A percentile compares a stretch with the other conserved stretches of the same genome.
These are phyloP conservation scores for Copidosoma aretas DNA, from an alignment of 2,888 invertebrate species.

Conservation along the genomic window DNA sequence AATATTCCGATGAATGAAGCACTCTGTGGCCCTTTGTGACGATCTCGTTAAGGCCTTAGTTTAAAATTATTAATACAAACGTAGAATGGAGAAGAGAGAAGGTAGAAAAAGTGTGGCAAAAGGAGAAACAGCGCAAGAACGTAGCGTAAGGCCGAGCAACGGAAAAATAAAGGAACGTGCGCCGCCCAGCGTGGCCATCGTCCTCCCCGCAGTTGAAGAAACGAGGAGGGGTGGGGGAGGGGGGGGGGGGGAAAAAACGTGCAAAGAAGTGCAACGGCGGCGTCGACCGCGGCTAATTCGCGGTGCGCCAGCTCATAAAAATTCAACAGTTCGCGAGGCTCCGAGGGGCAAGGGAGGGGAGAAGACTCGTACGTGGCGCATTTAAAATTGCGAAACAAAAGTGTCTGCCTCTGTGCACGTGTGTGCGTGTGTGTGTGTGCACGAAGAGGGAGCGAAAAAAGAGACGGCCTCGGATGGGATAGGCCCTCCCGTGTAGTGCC, in stretches of 20 bases:
- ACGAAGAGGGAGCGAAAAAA: too few species aligned
- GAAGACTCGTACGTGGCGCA: conserved; percentile 35
- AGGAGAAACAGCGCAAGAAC: not conserved
- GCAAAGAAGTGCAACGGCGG: not conserved
- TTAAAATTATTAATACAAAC: conserved; percentile 21
- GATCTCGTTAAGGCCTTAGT: conserved; percentile 13
- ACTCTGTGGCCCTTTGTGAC: too few species aligned
- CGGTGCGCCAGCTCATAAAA: conserved; percentile 37
- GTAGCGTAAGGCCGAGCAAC: not conserved
- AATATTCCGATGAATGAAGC: too few species aligned
- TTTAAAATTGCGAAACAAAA: conserved; percentile 37
- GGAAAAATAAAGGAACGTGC: not conserved
- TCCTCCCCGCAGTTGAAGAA: not conserved
- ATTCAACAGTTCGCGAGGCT: conserved; percentile 30
- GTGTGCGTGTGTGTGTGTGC: too few species aligned
- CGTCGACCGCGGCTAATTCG: conserved; percentile 27
- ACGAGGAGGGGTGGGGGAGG: not conserved
- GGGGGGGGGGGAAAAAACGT: not conserved
- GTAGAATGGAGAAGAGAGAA: not conserved
- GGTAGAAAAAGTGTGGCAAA: not conserved
- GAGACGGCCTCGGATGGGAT: too few species aligned
- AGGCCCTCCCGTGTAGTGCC: too few species aligned
- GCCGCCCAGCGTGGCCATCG: not conserved
- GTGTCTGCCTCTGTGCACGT: not conserved
- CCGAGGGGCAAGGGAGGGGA: not conserved